Evolutionary conservation across 2,888 invertebrate genomes (phyloP).

Genomic region (Galeopsomyia nigrocyanea): DNA sequence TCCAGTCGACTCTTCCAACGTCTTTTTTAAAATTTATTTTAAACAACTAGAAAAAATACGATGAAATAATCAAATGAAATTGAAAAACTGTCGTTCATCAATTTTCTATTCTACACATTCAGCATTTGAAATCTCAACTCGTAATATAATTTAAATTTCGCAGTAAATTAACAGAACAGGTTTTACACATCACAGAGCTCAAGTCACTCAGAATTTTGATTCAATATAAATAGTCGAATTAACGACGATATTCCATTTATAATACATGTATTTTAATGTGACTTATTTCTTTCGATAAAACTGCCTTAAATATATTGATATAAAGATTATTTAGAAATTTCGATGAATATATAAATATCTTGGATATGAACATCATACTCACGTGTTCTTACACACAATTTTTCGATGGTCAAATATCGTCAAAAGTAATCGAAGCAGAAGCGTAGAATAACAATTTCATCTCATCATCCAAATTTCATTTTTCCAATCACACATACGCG

Average conservation of each 20-base stretch:
- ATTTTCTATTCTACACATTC: no score
- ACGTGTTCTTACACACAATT: constrained; percentile 15
- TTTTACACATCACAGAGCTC: no score
- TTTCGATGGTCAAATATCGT: constrained; percentile 2
- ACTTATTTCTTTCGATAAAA: constrained; percentile 16
- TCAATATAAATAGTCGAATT: no score
- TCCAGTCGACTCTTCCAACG: no score
- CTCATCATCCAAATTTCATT: no score
- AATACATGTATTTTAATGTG: background rate
- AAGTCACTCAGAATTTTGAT: no score
- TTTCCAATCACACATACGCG: no score
- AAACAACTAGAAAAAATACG: background rate
- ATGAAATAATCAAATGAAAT: constrained; percentile 19
- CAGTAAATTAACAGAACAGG: no score
- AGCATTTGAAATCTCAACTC: no score
- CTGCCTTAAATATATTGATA: constrained; percentile 27
- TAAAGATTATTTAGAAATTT: constrained; percentile 3
- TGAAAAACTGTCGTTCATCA: background rate
- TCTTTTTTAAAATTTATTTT: background rate
- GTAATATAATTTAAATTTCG: no score
- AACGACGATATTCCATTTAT: no score
- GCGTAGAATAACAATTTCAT: no score
- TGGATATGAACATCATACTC: constrained; percentile 2
- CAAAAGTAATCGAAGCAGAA: background rate
- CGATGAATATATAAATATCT: constrained; percentile 15